Evolutionary conservation across 2,888 invertebrate genomes (phyloP), one percentile per base, ranked within the genome.

Genomic region (Agonopterix subpropinquella): DNA sequence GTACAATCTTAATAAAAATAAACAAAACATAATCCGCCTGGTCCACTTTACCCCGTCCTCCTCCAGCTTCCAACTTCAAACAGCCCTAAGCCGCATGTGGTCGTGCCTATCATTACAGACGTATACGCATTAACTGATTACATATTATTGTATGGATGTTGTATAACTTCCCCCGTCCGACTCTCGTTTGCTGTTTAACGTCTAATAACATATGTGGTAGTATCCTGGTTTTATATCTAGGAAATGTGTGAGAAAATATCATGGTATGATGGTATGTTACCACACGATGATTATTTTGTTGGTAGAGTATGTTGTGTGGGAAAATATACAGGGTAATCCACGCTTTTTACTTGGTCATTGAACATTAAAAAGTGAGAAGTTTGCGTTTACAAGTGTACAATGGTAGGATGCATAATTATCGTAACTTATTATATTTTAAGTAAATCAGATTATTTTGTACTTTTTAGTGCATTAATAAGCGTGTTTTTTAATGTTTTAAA

Each of bases 41-140:
- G 28, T 39, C 39, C 10, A n/a, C 8, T 39, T 39, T 9, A 39
- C 10, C 9, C 49, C 45, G 45, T 37, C 37, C 41, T 8, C 47
- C 64, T 73, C 69, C 58, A 48, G 0, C 48, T 52, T 70, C 70
- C 80, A 53, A 69, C 77, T 52, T 3, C 44, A 69, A 64, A 70
- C 68, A 60, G 77, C 78, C 80, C 72, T 70, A 64, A 76, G 72
- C 75, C 63, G 72, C 75, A 74, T 76, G 70, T 80, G 69, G 59
- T 53, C 58, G 28, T 28, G 61, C 61, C 73, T 83, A 78, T 83
- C 77, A 85, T 84, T 85, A 86, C 73, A 77, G 68, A 76, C 75
- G 75, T 67, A 75, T 73, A 76, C 73, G 61, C 75, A 82, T 80
- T 80, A 78, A 73, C 73, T 82, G 79, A 85, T 84, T 83, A 81